A percentile compares a stretch with the other conserved stretches of the same genome.
phyloP scores from a whole-genome alignment of 35 echinoderm and acorn worm genomes.

The Stichopus chloronotus region DNA sequence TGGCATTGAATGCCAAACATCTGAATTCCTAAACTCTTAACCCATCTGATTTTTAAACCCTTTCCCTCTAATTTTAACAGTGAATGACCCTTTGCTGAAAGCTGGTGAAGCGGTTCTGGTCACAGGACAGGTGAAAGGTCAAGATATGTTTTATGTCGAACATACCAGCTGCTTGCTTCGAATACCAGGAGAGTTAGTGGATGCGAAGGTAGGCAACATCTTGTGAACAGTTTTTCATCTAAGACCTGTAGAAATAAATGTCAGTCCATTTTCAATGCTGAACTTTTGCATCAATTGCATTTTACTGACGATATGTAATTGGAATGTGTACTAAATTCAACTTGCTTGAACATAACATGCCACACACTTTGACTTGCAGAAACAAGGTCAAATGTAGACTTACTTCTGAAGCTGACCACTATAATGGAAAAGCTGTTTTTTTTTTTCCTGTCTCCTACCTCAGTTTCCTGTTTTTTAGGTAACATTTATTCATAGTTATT shows the following conservation, averaged over 20 bases:
- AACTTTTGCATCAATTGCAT: too few species aligned
- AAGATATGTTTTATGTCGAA: slow-evolving; percentile 52
- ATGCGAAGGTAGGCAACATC: slow-evolving; percentile 21
- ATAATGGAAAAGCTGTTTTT: too few species aligned
- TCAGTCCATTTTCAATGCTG: neutral
- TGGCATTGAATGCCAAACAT: neutral
- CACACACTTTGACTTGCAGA: too few species aligned
- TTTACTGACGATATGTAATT: too few species aligned
- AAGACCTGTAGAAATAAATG: neutral
- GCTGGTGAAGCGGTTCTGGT: slow-evolving; percentile 63
- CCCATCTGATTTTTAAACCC: neutral
- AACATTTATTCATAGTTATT: too few species aligned
- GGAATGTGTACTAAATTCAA: too few species aligned
- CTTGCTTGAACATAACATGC: too few species aligned
- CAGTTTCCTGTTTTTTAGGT: too few species aligned
- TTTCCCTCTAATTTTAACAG: neutral
- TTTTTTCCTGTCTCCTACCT: too few species aligned
- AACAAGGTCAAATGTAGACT: too few species aligned
- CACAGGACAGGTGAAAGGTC: slow-evolving; percentile 27
- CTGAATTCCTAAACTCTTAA: neutral
- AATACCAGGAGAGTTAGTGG: slow-evolving; percentile 20
- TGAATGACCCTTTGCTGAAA: slow-evolving; percentile 39
- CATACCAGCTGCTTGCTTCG: slow-evolving; percentile 39
- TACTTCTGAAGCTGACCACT: too few species aligned
- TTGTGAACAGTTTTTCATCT: neutral